phyloP scores from a whole-genome alignment of 2,113 vertebrate species.

The Smithornis capensis region DNA sequence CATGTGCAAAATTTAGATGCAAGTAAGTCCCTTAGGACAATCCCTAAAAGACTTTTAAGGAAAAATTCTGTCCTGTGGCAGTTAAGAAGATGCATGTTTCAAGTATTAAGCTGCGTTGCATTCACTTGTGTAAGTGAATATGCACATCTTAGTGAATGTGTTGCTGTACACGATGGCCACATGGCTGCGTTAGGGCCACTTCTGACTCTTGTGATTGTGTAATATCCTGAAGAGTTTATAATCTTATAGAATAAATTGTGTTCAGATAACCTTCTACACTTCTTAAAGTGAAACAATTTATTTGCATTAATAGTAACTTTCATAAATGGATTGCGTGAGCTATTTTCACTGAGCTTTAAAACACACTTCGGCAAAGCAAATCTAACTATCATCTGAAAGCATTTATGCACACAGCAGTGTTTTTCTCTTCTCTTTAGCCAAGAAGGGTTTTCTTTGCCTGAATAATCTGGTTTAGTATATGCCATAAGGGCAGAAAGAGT shows the following conservation, averaged over 20 bases:
- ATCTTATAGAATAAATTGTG: not conserved
- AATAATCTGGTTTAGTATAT: not conserved
- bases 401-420: not conserved
- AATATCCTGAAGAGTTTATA: not conserved
- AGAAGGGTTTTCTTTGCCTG: not conserved
- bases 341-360: not conserved
- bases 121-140: not conserved
- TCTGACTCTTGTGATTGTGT: not conserved
- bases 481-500: not conserved
- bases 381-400: not conserved
- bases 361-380: not conserved
- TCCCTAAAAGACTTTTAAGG: not conserved
- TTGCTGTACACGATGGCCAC: no score
- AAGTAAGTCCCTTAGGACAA: not conserved
- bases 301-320: not conserved
- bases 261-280: not conserved
- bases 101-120: not conserved
- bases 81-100: not conserved
- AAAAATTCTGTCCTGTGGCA: not conserved
- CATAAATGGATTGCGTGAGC: not conserved
- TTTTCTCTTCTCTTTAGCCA: not conserved
- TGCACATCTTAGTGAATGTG: not conserved
- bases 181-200: not conserved
- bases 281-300: not conserved
- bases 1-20: rapidly evolving